phyloP scores from a whole-genome alignment of 2,797 vertebrate species.

The Podargus strigoides region DNA sequence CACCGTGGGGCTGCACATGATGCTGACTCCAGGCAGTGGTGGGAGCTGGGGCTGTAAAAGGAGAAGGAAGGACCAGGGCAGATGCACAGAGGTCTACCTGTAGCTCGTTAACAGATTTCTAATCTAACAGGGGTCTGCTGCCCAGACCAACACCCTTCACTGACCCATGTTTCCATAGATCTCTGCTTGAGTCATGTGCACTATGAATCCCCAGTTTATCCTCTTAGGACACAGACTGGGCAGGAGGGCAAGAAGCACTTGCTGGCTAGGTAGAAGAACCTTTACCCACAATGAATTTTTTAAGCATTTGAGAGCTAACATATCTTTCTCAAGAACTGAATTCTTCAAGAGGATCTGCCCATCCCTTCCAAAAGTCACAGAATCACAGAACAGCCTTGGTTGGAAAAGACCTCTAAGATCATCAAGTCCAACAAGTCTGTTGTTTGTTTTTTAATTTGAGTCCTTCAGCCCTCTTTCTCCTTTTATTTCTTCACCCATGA shows the following conservation, averaged over 20 bases:
- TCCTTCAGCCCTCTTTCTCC: neutral
- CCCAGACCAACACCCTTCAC: neutral
- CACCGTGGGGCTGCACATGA: neutral
- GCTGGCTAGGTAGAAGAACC: neutral
- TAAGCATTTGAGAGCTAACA: neutral
- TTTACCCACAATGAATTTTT: neutral
- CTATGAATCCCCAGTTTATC: neutral
- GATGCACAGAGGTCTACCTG: neutral
- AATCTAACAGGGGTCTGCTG: neutral
- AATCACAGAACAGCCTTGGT: too few species aligned
- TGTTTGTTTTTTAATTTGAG: neutral
- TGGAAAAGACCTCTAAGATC: too few species aligned
- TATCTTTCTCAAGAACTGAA: neutral
- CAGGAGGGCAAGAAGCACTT: neutral
- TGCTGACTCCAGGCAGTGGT: neutral
- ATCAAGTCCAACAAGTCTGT: too few species aligned
- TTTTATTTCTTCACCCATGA: neutral
- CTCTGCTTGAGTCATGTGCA: neutral
- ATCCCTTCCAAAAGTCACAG: neutral
- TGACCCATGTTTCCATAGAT: neutral
- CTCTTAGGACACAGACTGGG: neutral
- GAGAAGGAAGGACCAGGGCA: neutral
- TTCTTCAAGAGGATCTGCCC: neutral
- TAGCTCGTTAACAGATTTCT: neutral
- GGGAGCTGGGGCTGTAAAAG: neutral